Base-by-base conservation (phyloP, 1,140 invertebrate species). In the Harlomillsia oculata region DNA sequence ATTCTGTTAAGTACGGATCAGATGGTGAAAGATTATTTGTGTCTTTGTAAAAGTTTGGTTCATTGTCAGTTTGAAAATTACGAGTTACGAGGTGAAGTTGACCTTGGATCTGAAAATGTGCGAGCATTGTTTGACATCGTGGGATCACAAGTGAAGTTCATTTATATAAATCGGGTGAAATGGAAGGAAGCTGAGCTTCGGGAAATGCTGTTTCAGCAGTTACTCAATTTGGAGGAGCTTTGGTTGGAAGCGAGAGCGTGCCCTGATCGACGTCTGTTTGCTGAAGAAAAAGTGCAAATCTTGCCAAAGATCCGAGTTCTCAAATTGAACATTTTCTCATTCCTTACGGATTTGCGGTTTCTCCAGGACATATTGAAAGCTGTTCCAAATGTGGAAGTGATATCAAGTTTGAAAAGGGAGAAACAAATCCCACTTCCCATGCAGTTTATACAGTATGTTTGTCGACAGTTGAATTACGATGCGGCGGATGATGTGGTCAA, bases 401-500 rank as follows among this genome's bases (percentile, higher is more conserved):
- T 58, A 11, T 52, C 49, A 16, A 50, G 45, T 20, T 37, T 58
- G 13, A 34, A 43, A 52, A 52, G 48, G 14, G 26, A 26, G 13
- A 46, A 41, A 39, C 26, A 41, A 45, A 58, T 45, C 26, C 56
- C 48, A 21, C 49, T 58, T 11, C 56, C 56, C 8, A 58, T 58
- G 56, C 48, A 41, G 21, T 58, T 58, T 26, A 58, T 58, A 29
- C 49, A 58, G 23, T 58, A 58, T 16, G 49, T 58, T 16, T 58
- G 56, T 40, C 48, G 53, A 28, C 48, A 50, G 18, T 52, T 58
- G 56, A 52, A 45, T 34, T 58, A 52, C 36, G 56, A 58, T 30
- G 53, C 49, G 3, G 49, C 49, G n/a, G 56, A 58, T 45, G 56
- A 58, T 52, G 28, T 58, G 5, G 56, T 58, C n/a, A 28, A 58